Evolutionary conservation across 1,140 invertebrate species (phyloP), one percentile per base, ranked within the genome.

Genomic region (Atta colombica): DNA sequence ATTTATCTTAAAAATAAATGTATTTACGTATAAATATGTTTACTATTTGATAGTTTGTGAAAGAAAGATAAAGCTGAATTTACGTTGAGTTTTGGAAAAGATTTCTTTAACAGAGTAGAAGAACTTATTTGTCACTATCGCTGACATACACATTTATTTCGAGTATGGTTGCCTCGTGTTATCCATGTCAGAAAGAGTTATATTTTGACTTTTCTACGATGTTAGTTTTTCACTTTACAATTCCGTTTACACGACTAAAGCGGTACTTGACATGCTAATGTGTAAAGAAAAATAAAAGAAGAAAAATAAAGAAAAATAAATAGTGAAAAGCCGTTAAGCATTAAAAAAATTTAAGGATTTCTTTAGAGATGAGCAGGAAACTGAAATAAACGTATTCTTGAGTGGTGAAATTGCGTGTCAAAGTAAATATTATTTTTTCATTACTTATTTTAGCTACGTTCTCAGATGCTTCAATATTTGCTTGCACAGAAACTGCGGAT

Each of bases 191-290:
- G 1, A n/a, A 81, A 71, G 68, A 72, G 51, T 39, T 31, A 25
- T 14, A 49, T 53, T 31, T 71, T 51, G 25, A 49, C n/a, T 31
- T 39, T 16, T 35, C 61, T 55, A 18, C 55, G 14, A 82, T 25
- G n/a, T 45, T 49, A 82, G 60, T 82, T 63, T 84, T 74, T 75
- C 69, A 75, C 39, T 14, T 16, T 35, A 28, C 45, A 75, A 75
- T 55, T 49, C 14, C 80, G 18, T 75, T 61, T 74, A 82, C 39
- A 25, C 55, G 68, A 49, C 25, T 74, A 6, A 74, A 84, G 45
- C 18, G 58, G 28, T 51, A 51, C 55, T 84, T 21, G 80, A 5
- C 18, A 45, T 25, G n/a, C 60, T 31, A 16, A 60, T 60, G 28
- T 25, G 25, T 25, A 49, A 25, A 74, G 28, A 74, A 82, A 74